These are phyloP conservation scores for Actinemys pallida DNA, from an alignment of 2,113 vertebrate species.

Conservation along the genomic window DNA sequence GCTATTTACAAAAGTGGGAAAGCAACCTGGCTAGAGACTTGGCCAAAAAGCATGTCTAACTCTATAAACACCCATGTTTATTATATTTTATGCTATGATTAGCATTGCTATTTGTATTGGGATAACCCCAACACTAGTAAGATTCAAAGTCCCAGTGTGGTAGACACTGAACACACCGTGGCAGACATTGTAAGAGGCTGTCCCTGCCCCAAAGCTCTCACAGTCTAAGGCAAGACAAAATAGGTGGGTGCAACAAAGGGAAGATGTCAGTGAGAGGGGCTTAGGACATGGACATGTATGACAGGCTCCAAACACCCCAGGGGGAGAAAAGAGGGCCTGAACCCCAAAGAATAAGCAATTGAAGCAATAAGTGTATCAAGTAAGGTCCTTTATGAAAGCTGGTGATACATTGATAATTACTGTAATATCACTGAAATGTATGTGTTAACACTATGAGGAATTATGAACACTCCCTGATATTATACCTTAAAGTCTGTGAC, in stretches of 20 bases:
- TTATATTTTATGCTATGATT: too few relatives aligned
- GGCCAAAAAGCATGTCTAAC: neutral
- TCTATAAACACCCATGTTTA: neutral
- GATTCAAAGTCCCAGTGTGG: neutral
- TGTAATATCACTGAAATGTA: neutral
- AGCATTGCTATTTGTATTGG: neutral
- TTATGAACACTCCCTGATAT: neutral
- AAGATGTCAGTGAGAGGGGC: neutral
- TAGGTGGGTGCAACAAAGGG: neutral
- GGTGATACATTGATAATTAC: too few relatives aligned
- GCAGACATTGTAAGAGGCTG: neutral
- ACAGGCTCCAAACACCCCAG: neutral
- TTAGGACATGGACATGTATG: neutral
- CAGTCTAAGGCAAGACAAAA: neutral
- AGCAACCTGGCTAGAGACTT: neutral
- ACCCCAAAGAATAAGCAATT: neutral
- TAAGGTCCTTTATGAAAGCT: neutral
- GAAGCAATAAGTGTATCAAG: neutral
- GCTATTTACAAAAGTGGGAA: neutral
- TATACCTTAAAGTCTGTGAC: neutral
- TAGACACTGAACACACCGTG: too few relatives aligned
- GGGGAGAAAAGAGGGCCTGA: neutral
- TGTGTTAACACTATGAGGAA: neutral
- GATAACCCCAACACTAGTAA: neutral
- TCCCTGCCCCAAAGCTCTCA: neutral